Base-by-base conservation (phyloP, 2,113 vertebrate genomes). In the Lasiurus borealis region DNA sequence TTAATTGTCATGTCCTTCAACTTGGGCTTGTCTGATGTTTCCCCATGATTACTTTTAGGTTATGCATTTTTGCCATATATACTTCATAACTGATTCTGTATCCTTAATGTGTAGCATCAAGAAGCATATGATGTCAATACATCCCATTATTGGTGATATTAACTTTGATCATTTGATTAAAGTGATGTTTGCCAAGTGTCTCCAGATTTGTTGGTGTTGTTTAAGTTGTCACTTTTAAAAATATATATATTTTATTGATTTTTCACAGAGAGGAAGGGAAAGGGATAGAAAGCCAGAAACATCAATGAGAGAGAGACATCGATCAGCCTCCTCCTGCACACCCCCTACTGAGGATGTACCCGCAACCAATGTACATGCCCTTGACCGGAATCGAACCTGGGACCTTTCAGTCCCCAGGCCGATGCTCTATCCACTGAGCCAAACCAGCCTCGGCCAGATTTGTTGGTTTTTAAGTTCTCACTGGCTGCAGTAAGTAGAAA, bases 141-240 rank as follows among this genome's bases (percentile, higher is more conserved):
- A 18, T 50, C 44, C 34, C 31, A n/a, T 85, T 71, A 18, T 81
- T 87, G 40, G 21, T 78, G 40, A 80, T 48, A 4, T 36, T 78
- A 77, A 90, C 59, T 90, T 92, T 82, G 71, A 78, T 86, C 40
- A 6, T 85, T 82, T 93, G 46, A 66, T 85, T 90, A 88, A 85
- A 88, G 92, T 76, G 25, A 23, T 75, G 1, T 78, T 66, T 95
- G 19, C 66, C 44, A 52, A 34, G 31, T 78, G 88, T 57, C 81
- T 85, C 54, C 77, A 85, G 16, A 64, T 73, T 76, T 57, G 1
- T 29, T 6, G 31, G 75, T 40, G 40, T 40, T 40, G 3, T 76
- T 52, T 40, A 64, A 80, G 54, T 31, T 40, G 40, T 40, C 40
- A 40, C 40, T 40, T 40, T 40, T 40, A 40, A 40, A 40, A 40